phyloP scores from a whole-genome alignment of 2,113 vertebrate species.

The Cricetomys ansorgei region DNA sequence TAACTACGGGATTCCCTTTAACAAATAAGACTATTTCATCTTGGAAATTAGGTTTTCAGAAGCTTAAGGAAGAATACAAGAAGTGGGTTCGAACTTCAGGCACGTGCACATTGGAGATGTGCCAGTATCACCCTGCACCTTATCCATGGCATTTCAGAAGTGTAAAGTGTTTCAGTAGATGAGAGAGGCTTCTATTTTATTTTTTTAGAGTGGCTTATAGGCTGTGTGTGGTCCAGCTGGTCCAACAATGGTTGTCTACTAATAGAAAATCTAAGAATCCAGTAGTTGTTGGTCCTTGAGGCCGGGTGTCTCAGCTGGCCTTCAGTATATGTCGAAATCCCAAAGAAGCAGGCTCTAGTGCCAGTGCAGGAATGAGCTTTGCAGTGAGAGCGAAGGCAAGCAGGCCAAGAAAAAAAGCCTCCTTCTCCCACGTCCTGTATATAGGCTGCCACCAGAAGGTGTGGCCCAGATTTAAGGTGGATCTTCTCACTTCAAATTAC shows the following conservation, averaged over 20 bases:
- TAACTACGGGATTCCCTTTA: conserved; percentile 13
- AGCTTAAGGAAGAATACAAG: neutral
- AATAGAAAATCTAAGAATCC: neutral
- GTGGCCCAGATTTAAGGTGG: neutral
- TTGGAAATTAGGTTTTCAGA: conserved; percentile 7
- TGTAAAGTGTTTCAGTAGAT: neutral
- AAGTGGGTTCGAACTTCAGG: neutral
- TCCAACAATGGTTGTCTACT: neutral
- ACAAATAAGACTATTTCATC: neutral
- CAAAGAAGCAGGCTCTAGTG: neutral
- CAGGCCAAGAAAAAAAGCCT: neutral
- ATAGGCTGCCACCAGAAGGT: neutral
- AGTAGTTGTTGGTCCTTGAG: neutral
- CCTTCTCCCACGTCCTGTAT: neutral
- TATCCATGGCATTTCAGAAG: neutral
- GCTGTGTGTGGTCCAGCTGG: neutral
- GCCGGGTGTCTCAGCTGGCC: neutral
- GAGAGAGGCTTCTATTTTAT: neutral
- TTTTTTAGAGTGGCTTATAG: neutral
- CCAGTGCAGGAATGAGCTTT: neutral
- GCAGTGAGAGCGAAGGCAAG: neutral
- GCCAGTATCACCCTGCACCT: neutral
- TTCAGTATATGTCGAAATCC: neutral
- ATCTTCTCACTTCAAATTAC: neutral
- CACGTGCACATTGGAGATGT: neutral